Evolutionary conservation across 1,140 invertebrate genomes (phyloP), one percentile per base, ranked within the genome.

Genomic region (Zaprionus camerounensis): DNA sequence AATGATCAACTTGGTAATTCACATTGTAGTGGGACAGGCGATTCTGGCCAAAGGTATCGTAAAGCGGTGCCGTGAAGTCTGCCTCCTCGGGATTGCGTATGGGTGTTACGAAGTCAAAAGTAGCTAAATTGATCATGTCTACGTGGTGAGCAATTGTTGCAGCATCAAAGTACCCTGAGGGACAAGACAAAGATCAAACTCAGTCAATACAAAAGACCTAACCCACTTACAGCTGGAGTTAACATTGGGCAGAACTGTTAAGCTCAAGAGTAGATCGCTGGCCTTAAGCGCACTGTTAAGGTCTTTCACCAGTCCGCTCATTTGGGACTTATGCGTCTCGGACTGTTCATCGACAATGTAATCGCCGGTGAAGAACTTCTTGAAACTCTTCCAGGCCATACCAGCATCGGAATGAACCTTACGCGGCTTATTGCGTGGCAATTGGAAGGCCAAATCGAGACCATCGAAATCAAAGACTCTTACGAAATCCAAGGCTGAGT

Each of bases 381-480:
- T 97, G 49, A 97, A 91, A 11, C 94, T 94, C 62, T 96, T 95
- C 95, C 96, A 96, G 49, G 96, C 90, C 1, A 93, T 93, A 94
- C 95, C 94, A n/a, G 95, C 93, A 41, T 94, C 94, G 2, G 95
- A 94, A 22, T 95, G 95, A 15, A 97, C 94, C 85, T 97, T 97
- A 92, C 96, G 96, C 2, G 96, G 95, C 85, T 96, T 96, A 57
- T 94, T 95, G 36, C 94, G 94, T 0, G 96, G 96, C 91, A 97
- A 97, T 93, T 97, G 96, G 95, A 97, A 97, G 2, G 96, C 96
- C 4, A 98, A 93, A 86, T 98, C 97, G 7, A 98, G 92, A 7
- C 97, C 97, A 91, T 98, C 97, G 63, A 98, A 98, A 11, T 95
- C 95, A 71, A 96, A 96, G 57, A 96, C 95, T 24, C 95, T 94